A percentile compares a stretch with the other conserved stretches of the same genome.
These are phyloP conservation scores for Siniperca scherzeri DNA, from an alignment of 2,797 vertebrate species.

Conservation along the genomic window DNA sequence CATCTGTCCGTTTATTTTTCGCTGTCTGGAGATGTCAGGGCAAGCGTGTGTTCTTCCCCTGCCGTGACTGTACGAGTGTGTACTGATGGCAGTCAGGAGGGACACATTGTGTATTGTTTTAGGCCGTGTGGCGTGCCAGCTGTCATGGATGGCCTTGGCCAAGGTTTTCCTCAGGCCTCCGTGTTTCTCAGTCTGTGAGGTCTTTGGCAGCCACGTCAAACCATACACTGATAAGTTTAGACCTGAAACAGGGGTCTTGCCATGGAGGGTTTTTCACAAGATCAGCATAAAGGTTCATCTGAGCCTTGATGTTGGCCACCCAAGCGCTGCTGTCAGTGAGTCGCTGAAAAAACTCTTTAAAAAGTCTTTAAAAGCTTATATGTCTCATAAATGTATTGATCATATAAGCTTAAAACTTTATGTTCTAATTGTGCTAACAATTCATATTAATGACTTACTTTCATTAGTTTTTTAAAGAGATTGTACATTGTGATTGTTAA, in stretches of 20 bases:
- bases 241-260: constrained; percentile 43
- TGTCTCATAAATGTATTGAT: neutral
- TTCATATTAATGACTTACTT: constrained; percentile 4
- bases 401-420: neutral
- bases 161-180: constrained; percentile 60
- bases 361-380: neutral
- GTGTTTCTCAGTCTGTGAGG: constrained; percentile 69
- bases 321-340: constrained; percentile 47
- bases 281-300: constrained; percentile 35
- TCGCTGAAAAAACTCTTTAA: neutral
- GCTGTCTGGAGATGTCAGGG: constrained; percentile 76
- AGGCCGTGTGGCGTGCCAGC: constrained; percentile 73
- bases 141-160: constrained; percentile 79
- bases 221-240: constrained; percentile 69
- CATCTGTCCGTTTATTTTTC: constrained; percentile 79
- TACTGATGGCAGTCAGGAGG: constrained; percentile 72
- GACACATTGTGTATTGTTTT: constrained; percentile 83
- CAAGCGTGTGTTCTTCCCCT: constrained; percentile 66
- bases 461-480: neutral
- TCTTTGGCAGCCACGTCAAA: constrained; percentile 67
- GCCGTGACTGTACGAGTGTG: constrained; percentile 69
- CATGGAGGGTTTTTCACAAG: constrained; percentile 36
- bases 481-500: neutral
- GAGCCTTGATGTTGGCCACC: constrained; percentile 54
- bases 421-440: neutral